Evolutionary conservation across 2,113 vertebrate species (phyloP), one percentile per base, ranked within the genome.

Genomic region (Silurus meridionalis): DNA sequence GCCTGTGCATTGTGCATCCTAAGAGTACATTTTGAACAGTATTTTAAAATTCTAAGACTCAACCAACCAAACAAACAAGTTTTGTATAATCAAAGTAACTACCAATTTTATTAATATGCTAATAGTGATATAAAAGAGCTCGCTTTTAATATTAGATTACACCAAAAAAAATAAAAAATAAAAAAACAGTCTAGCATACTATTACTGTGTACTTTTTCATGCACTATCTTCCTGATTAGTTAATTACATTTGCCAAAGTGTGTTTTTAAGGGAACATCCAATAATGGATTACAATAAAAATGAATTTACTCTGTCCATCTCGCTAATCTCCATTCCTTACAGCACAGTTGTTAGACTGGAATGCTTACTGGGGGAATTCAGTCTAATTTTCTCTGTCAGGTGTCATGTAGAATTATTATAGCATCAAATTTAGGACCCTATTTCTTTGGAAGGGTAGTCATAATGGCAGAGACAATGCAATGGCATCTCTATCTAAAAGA

Each of bases 361-460:
- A 66, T 69, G 55, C n/a, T 46, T 57, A 61, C 23, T 53, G 87
- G 90, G 88, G 85, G 86, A 66, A 75, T 78, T 89, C 90, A 85
- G 83, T 91, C 88, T 91, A 89, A 92, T 92, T 91, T 91, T 89
- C 90, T 71, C 86, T 94, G 93, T 93, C 93, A 94, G 93, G 91
- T 94, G 94, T 94, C 93, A 92, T 92, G 89, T 90, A 84, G 82
- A 89, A 91, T 95, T 93, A 93, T 86, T 69, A 77, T 84, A 87
- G 72, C 87, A 66, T 63, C 5, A 87, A 89, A 91, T 91, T 80
- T 91, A 85, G 88, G 63, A 89, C 72, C 90, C 87, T 89, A 91
- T 92, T 90, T 90, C 90, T 92, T 91, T 84, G 91, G 92, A 94
- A 92, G 91, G 89, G 88, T 90, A 88, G 58, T 19, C 25, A 78